Conservation (phyloP, 2,113 vertebrate genomes). For the Charadrius vociferus region DNA sequence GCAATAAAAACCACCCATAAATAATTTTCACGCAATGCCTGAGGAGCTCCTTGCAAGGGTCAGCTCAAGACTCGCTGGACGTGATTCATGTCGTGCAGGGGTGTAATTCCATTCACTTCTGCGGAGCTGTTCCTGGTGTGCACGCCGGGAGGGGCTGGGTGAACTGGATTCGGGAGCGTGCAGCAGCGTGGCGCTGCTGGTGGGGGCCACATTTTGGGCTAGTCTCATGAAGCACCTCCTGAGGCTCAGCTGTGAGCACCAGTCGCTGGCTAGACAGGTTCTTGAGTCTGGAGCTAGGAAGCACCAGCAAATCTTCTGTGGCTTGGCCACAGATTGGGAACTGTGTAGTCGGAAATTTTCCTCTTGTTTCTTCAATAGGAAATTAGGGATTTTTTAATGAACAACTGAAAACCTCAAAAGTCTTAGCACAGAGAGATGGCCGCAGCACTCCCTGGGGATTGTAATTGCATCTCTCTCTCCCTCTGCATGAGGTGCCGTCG, state of each 20-base stretch:
- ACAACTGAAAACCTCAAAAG: neutral
- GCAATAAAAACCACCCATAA: constrained; percentile 46
- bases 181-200: neutral
- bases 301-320: neutral
- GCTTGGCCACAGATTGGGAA: neutral
- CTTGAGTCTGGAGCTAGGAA: neutral
- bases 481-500: rapidly evolving
- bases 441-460: neutral
- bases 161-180: neutral
- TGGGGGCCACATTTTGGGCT: rapidly evolving
- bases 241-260: neutral
- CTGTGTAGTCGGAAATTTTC: neutral
- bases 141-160: neutral
- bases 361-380: neutral
- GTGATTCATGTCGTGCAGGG: neutral
- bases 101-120: neutral
- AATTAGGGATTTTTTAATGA: neutral
- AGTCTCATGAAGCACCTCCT: neutral
- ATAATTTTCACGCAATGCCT: neutral
- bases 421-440: neutral
- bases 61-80: neutral
- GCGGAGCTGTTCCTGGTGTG: neutral
- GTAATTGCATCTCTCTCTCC: neutral
- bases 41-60: neutral
- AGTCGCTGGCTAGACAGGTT: neutral